phyloP scores from a whole-genome alignment of 2,888 invertebrate species.

The Lepidochrysops patricia region DNA sequence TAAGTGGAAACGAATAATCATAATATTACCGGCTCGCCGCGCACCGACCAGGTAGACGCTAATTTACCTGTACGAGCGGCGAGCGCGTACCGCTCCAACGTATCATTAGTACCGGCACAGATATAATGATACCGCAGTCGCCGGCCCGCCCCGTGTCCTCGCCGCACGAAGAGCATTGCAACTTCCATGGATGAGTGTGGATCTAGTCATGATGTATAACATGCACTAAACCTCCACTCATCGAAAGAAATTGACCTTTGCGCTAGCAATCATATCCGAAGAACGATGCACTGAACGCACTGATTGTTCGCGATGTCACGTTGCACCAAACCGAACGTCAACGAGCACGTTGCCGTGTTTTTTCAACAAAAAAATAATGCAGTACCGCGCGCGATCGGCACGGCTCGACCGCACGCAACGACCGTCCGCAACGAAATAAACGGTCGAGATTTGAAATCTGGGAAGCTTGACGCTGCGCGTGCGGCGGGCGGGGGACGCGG shows the following conservation, averaged over 20 bases:
- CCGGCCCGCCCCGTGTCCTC: conserved; percentile 35
- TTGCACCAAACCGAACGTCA: conserved; percentile 56
- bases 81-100: conserved; percentile 55
- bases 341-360: conserved; percentile 64
- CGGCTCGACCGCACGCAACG: conserved; percentile 47
- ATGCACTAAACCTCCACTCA: conserved; percentile 85
- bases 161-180: conserved; percentile 62
- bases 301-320: conserved; percentile 62
- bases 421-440: conserved; percentile 68
- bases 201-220: conserved; percentile 83
- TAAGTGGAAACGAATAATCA: conserved; percentile 51
- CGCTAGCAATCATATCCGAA: conserved; percentile 34
- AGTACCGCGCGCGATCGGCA: conserved; percentile 34
- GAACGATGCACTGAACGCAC: conserved; percentile 65
- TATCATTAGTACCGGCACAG: conserved; percentile 56
- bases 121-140: conserved; percentile 56
- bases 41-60: conserved; percentile 51
- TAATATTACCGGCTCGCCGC: conserved; percentile 50
- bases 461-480: conserved; percentile 67
- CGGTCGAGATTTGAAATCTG: conserved; percentile 75
- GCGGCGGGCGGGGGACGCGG: conserved; percentile 41
- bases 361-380: conserved; percentile 38
- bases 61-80: conserved; percentile 39
- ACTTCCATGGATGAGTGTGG: conserved; percentile 86
- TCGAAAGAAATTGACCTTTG: conserved; percentile 76